These are phyloP conservation scores for Girardinus metallicus DNA, from an alignment of 2,797 vertebrate genomes.

Conservation along the genomic window DNA sequence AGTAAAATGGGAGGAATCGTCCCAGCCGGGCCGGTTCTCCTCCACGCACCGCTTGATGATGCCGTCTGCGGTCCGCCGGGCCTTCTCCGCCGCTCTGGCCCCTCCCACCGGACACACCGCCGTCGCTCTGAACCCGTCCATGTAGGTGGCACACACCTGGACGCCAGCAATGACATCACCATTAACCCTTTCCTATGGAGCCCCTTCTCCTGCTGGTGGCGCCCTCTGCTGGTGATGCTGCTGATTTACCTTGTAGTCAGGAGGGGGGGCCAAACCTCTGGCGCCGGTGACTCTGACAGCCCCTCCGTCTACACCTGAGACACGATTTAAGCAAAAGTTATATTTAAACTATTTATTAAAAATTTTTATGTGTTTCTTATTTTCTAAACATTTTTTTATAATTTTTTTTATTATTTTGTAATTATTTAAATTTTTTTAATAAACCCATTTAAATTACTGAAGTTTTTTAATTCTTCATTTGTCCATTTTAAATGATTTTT, in stretches of 20 bases:
- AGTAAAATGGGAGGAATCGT: too few species aligned
- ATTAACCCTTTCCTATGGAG: not conserved
- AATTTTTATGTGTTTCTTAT: not conserved
- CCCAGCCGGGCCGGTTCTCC: not conserved
- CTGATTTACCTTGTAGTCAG: slow-evolving; percentile 81
- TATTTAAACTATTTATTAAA: not conserved
- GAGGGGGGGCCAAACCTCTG: slow-evolving; percentile 79
- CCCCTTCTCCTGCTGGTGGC: not conserved
- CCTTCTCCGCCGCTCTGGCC: slow-evolving; percentile 83
- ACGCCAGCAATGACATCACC: not conserved
- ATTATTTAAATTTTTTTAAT: not conserved
- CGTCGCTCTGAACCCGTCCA: slow-evolving; percentile 87
- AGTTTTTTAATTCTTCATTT: too few species aligned
- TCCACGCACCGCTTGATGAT: slow-evolving; percentile 80
- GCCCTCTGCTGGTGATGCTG: not conserved
- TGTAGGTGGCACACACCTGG: slow-evolving; percentile 88
- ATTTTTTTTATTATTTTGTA: not conserved
- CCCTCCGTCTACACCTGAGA: slow-evolving; percentile 81
- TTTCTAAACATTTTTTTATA: not conserved
- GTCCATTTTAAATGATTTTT: not conserved
- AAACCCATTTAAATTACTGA: not conserved
- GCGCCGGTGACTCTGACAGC: slow-evolving; percentile 83
- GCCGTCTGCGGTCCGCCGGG: slow-evolving; percentile 81
- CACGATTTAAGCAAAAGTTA: not conserved
- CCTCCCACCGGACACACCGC: slow-evolving; percentile 87